Evolutionary conservation across 2,888 invertebrate species (phyloP), one percentile per base, ranked within the genome.

Genomic region (Troilus luridus): DNA sequence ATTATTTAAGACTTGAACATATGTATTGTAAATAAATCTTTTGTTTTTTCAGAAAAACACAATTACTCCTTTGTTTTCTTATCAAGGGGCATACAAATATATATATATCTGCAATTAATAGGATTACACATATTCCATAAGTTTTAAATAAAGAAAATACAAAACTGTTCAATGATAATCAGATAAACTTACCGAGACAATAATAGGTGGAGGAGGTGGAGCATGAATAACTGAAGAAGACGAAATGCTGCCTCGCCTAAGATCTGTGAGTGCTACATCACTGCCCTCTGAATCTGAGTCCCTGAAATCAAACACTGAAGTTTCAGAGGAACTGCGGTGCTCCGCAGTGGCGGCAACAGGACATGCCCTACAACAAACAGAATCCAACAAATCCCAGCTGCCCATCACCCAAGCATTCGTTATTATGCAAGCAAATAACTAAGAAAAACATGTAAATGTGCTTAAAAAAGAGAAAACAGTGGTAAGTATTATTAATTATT

Each of bases 261-360:
- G 88, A 24, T 90, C 90, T 14, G 54, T 60, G 17, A 90, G 88
- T 0, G 90, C 81, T 12, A 90, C 27, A 14, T 90, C 90, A 21
- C 58, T 81, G 67, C 95, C 94, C 94, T 97, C 96, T 27, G 96
- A 95, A 93, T 96, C 96, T 90, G 95, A 95, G 92, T 96, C 96
- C 21, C 95, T 95, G 93, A 96, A 96, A 94, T 96, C 96, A 93
- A 96, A 96, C 77, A 96, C 95, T 54, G 96, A 96, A 5, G 96
- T 95, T 93, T 96, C 96, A n/a, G 95, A 95, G 12, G 96, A 95
- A 93, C 95, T 95, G 85, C 95, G 94, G 91, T 95, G 94, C 6
- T 95, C 95, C 27, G 95, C 54, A 56, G 91, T 85, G 88, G 88
- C 91, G 88, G 91, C 91, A 41, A 72, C 91, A 14, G 88, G 88